Conservation (phyloP, 2,888 invertebrate genomes). For the Andrena minutula region DNA sequence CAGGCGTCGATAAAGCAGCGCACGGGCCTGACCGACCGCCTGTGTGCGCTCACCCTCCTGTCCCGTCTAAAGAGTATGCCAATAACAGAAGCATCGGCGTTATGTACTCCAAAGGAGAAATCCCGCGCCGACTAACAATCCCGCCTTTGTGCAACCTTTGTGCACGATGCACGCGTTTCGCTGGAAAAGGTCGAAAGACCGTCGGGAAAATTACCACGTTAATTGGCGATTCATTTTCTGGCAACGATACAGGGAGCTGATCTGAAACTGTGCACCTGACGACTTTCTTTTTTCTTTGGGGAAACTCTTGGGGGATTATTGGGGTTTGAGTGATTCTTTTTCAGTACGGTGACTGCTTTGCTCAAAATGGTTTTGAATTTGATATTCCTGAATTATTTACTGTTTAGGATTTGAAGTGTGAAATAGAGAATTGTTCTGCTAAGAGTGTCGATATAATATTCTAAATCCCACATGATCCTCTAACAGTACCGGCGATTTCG, state of each 20-base stretch:
- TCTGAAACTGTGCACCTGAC: not conserved
- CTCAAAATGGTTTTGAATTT: too few relatives aligned
- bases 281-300: not conserved
- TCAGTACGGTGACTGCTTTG: too few relatives aligned
- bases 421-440: too few relatives aligned
- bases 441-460: too few relatives aligned
- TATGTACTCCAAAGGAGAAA: conserved; percentile 40
- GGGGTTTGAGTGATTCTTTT: too few relatives aligned
- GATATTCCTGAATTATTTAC: too few relatives aligned
- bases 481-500: not conserved
- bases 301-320: too few relatives aligned
- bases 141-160: conserved; percentile 19
- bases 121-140: conserved; percentile 36
- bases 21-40: conserved; percentile 6
- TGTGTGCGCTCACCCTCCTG: not conserved
- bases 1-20: conserved; percentile 26
- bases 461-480: too few relatives aligned
- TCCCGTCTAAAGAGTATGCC: conserved; percentile 46
- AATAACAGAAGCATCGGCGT: conserved; percentile 55
- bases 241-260: not conserved
- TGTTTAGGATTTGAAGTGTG: too few relatives aligned
- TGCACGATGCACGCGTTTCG: conserved; percentile 1
- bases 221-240: conserved; percentile 29
- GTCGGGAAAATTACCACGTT: conserved; percentile 33
- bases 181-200: conserved; percentile 45